Base-by-base conservation (phyloP, 2,888 invertebrate species). In the Allacma fusca region DNA sequence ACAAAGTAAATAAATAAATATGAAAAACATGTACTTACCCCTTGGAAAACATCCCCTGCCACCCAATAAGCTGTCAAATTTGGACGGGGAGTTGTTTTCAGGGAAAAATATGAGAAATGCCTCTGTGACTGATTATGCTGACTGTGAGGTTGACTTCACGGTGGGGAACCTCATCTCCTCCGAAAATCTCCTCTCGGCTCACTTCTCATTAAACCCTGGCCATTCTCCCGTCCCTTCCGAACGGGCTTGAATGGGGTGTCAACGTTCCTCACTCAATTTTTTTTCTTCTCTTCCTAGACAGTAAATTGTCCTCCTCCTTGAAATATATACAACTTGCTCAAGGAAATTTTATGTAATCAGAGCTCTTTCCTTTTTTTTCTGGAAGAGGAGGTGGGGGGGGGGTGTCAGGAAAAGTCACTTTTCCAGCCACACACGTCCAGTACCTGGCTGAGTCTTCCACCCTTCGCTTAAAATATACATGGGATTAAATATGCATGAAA, bases 121-220 rank as follows among this genome's bases (percentile, higher is more conserved):
- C 19, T n/a, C 7, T 50, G 2, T 50, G 50, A 50, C 50, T 50
- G 50, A 50, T 50, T 50, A 50, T 16, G 16, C 19, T 9, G 50
- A 50, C 50, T 50, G 50, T 50, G 50, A 50, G 50, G 50, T 50
- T 50, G 50, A 50, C 50, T 50, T 50, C 50, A 1, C 50, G 1
- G 50, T 50, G 50, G 50, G 50, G 50, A 50, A 50, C 50, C 50
- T 50, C 50, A 50, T 50, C 50, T 50, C 50, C 50, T 50, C 50
- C 50, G 50, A n/a, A n/a, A n/a, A n/a, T n/a, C n/a, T 50, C 50
- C 2, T 16, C 50, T n/a, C 50, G 16, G 4, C 50, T 50, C 50
- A 50, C 50, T 50, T 50, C 50, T 50, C 50, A 50, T 50, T 50
- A n/a, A n/a, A 50, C 50, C 50, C 50, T 50, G 5, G 40, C 50